These are phyloP conservation scores for Hyla sarda DNA, from an alignment of 2,113 vertebrate species.

Conservation along the genomic window DNA sequence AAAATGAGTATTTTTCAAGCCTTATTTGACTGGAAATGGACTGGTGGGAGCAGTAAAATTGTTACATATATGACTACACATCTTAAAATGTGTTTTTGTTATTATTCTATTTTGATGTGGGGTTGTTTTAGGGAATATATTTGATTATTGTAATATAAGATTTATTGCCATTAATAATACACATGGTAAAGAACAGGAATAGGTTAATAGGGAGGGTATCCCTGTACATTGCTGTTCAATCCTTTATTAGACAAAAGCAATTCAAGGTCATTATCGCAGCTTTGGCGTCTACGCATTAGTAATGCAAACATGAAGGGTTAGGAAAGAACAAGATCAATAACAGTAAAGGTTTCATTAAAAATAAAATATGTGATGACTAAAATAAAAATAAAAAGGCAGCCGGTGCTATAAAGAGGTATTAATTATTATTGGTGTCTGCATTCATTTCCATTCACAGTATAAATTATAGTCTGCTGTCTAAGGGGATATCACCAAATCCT, in stretches of 20 bases:
- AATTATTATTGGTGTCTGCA: slow-evolving; percentile 27
- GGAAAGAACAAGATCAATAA: slow-evolving; percentile 28
- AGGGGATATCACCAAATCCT: slow-evolving; percentile 5
- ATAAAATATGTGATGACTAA: slow-evolving; percentile 38
- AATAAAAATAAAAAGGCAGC: slow-evolving; percentile 20
- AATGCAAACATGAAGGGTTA: slow-evolving; percentile 35
- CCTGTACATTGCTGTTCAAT: not conserved
- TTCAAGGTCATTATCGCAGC: slow-evolving; percentile 32
- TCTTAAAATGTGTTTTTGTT: not conserved
- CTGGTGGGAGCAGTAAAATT: not conserved
- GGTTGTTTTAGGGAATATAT: not conserved
- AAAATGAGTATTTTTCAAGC: not conserved
- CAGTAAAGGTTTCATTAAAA: slow-evolving; percentile 16
- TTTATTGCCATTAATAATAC: not conserved
- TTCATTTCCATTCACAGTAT: not conserved
- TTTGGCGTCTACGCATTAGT: slow-evolving; percentile 8
- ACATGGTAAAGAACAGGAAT: slow-evolving; percentile 7
- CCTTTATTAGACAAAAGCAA: slow-evolving; percentile 27
- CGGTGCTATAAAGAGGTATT: slow-evolving; percentile 9
- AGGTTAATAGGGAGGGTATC: slow-evolving; percentile 3
- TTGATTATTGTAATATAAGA: not conserved
- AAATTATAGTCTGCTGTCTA: slow-evolving; percentile 13
- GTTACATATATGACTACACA: not conserved
- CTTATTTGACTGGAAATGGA: not conserved
- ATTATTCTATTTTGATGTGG: not conserved